Evolutionary conservation across 2,113 vertebrate species (phyloP), one percentile per base, ranked within the genome.

Genomic region (Gorilla gorilla): DNA sequence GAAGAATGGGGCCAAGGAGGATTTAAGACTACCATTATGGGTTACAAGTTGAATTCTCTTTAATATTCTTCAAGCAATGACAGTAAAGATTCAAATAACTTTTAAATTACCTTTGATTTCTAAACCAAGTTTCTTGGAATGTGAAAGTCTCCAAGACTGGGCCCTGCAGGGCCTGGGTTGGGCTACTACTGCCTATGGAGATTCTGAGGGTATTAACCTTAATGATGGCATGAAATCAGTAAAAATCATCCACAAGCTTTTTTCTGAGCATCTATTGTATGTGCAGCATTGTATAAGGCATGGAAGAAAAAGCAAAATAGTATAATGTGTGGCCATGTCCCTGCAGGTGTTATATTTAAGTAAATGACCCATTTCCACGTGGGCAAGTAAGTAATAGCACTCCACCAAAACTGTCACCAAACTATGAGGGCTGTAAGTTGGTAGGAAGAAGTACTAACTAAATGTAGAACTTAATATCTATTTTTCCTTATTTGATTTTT

Each of bases 401-500:
- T 30, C 20, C 16, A 75, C 66, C 45, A 3, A 75, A 59, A 55
- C 22, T 50, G 25, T 55, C 50, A n/a, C 27, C 22, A 73, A 70
- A 52, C 38, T 11, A 8, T 3, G 68, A 55, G 43, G 45, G 61
- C 27, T 70, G 1, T 68, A 45, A 59, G 35, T 55, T 76, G 73
- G 27, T 32, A 64, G 61, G 61, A 64, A 64, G 61, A 14, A 30
- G 27, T 64, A 22, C 27, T 72, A n/a, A 55, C 55, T 91, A 79
- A 75, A n/a, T 48, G 22, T 66, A 81, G 30, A 92, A 79, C 35
- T n/a, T 55, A 22, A 8, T 52, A 35, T 35, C 4, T 59, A n/a
- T 73, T 90, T 94, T 90, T 89, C n/a, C 68, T 96, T 81, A n/a
- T 68, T 85, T 35, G 89, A 22, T 82, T 55, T 86, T 87, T 57